Conservation (phyloP, 2,113 vertebrate genomes). For the Chloebia gouldiae region DNA sequence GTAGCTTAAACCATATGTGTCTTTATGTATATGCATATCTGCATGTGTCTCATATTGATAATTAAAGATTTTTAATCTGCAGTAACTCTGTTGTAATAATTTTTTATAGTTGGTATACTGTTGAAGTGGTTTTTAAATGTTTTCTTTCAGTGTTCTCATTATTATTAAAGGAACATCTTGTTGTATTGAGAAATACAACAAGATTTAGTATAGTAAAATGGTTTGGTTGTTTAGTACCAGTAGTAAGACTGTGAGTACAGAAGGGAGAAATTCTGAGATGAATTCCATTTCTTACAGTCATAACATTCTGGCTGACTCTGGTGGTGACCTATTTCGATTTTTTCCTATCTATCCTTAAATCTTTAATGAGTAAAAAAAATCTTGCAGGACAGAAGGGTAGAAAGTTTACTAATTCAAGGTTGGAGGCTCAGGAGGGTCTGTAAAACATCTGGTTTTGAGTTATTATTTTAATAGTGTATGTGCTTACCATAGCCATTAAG, state of each 20-base stretch:
- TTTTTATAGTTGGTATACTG: background rate
- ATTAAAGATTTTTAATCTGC: background rate
- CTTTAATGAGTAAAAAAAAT: background rate
- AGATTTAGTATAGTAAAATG: background rate
- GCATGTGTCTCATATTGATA: background rate
- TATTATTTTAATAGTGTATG: background rate
- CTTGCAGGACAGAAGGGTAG: background rate
- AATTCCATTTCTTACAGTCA: background rate
- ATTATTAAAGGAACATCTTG: background rate
- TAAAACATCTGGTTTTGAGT: background rate
- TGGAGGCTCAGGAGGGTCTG: background rate
- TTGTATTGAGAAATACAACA: background rate
- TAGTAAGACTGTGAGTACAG: background rate
- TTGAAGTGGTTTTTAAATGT: background rate
- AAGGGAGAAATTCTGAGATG: background rate
- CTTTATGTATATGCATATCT: background rate
- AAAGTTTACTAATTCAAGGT: background rate
- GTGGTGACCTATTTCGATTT: background rate
- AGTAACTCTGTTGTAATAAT: background rate
- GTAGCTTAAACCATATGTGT: background rate
- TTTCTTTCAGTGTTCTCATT: background rate
- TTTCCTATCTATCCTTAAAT: background rate
- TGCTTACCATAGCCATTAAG: background rate
- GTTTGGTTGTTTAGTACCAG: background rate
- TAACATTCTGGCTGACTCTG: background rate